A percentile compares a stretch with the other conserved stretches of the same genome.
These are phyloP conservation scores for Guaruba guarouba DNA, from an alignment of 2,113 vertebrate species.

Conservation along the genomic window DNA sequence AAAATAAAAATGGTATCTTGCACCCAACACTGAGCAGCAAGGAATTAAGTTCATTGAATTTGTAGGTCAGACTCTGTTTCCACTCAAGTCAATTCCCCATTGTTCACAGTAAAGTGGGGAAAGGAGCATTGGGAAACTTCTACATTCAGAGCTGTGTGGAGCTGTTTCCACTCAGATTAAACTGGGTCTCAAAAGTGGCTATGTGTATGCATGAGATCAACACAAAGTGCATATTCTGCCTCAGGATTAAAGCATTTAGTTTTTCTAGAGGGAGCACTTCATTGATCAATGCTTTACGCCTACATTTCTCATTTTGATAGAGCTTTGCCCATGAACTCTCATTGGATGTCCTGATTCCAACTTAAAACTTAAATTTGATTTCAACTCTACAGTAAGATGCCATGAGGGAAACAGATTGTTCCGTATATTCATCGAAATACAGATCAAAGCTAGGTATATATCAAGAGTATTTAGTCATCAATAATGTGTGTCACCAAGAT, in stretches of 20 bases:
- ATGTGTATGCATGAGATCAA: slow-evolving; percentile 48
- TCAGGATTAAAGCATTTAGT: slow-evolving; percentile 61
- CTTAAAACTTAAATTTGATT: slow-evolving; percentile 42
- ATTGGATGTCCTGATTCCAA: slow-evolving; percentile 34
- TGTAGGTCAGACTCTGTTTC: slow-evolving; percentile 8
- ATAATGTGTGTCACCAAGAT: background rate
- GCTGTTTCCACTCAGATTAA: background rate
- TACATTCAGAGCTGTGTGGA: background rate
- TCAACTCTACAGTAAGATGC: background rate
- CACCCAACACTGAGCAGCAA: background rate
- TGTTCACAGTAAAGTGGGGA: background rate
- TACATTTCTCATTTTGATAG: slow-evolving; percentile 53
- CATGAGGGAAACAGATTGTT: background rate
- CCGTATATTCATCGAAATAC: background rate
- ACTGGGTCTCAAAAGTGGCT: slow-evolving; percentile 35
- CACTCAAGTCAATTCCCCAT: background rate
- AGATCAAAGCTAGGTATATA: background rate
- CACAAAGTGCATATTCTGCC: slow-evolving; percentile 70
- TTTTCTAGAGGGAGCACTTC: slow-evolving; percentile 38
- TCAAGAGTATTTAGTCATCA: background rate
- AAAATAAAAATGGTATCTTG: background rate
- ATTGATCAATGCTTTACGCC: slow-evolving; percentile 41
- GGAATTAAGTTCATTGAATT: slow-evolving; percentile 6
- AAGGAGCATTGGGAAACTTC: background rate
- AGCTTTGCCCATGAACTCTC: slow-evolving; percentile 32